phyloP scores from a whole-genome alignment of 2,797 vertebrate genomes.

The Chiloscyllium punctatum region DNA sequence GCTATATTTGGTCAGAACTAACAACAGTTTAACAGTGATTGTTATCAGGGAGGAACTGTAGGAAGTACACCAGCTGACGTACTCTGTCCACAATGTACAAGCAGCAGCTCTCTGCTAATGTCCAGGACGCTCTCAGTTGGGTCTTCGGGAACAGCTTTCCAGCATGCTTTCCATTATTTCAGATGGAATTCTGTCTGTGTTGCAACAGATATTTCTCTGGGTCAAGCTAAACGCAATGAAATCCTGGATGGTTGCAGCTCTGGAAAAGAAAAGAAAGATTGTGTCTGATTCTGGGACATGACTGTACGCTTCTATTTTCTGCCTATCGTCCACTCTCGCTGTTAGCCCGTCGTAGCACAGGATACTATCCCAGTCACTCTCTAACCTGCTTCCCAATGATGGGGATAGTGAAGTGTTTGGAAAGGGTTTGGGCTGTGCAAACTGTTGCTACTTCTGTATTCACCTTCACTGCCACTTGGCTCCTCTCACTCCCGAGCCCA shows the following conservation, averaged over 20 bases:
- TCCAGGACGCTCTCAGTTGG: too few relatives aligned
- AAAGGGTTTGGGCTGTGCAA: neutral
- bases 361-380: neutral
- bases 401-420: neutral
- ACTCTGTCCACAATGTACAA: neutral
- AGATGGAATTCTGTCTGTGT: too few relatives aligned
- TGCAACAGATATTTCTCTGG: neutral
- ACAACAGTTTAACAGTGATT: neutral
- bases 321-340: too few relatives aligned
- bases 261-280: slow-evolving; percentile 26
- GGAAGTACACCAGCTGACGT: neutral
- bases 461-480: neutral
- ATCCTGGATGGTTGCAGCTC: neutral
- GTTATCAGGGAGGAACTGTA: neutral
- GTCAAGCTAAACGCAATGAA: neutral
- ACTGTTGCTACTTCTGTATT: neutral
- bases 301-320: too few relatives aligned
- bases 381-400: neutral
- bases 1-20: neutral
- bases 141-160: neutral
- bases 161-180: too few relatives aligned
- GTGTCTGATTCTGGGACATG: neutral
- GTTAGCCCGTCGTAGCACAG: neutral
- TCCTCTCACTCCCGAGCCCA: neutral
- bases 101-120: neutral